Base-by-base conservation (phyloP, 2,888 invertebrate genomes). In the Chelonus formosanus region DNA sequence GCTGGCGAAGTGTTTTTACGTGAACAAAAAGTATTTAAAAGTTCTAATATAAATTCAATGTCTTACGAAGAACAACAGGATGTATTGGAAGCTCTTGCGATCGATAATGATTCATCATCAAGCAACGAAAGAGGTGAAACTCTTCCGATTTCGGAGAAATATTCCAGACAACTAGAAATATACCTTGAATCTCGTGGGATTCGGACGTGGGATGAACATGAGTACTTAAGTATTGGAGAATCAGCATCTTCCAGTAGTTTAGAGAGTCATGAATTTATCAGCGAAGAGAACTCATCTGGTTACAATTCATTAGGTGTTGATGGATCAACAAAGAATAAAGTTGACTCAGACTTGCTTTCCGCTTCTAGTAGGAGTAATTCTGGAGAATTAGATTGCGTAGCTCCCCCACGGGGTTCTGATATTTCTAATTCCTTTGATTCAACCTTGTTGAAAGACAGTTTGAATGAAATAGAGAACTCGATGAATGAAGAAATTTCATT, bases 221-320 rank as follows among this genome's bases (percentile, higher is more conserved):
- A 64, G 53, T 65, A 60, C 55, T 54, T 54, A 54, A 60, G 65
- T 50, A 61, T 56, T 45, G 50, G 61, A 32, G 66, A 66, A 44
- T 48, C 64, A 10, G 64, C 56, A 50, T 66, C 66, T 40, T 52
- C 56, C 43, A 66, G 66, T 52, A 64, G 58, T 52, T 47, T 66
- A 35, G 66, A 52, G 45, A 66, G 62, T 52, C 57, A 57, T 20
- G 62, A 66, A 32, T 56, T 60, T 53, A 61, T 57, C 8, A 63
- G 62, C 48, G 66, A 62, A 32, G 52, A n/a, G n/a, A 64, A 64
- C 50, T 53, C 57, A 50, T 64, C 64, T 10, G 64, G 64, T 8
- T 66, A 62, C 34, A 66, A 66, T 66, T 66, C 66, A 34, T 62
- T 57, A 3, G 61, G 66, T 43, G 45, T 62, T 58, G 66, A 58